Evolutionary conservation across 2,113 vertebrate species (phyloP).

Genomic region (Condylura cristata): DNA sequence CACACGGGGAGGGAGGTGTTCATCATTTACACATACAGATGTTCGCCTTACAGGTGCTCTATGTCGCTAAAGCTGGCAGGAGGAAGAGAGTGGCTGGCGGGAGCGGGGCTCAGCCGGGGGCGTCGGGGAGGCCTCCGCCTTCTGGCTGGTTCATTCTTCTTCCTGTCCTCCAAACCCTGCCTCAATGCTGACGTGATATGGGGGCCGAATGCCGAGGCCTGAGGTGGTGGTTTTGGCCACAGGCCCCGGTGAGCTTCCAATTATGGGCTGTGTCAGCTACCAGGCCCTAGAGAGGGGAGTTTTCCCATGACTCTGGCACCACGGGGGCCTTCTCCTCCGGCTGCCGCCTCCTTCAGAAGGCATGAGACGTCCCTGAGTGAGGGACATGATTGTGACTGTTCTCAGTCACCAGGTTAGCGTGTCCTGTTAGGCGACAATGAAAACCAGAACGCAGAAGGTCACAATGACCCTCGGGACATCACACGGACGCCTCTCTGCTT

Average conservation of each 20-base stretch:
- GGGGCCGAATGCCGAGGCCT: neutral
- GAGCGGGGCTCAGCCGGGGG: too few species aligned
- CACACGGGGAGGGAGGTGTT: neutral
- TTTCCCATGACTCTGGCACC: neutral
- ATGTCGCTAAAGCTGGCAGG: neutral
- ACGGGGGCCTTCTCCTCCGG: neutral
- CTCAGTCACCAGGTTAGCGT: neutral
- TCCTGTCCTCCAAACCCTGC: neutral
- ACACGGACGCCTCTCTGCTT: neutral
- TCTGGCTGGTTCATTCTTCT: neutral
- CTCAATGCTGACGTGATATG: neutral
- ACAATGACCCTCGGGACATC: accelerated
- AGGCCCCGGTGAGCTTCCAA: neutral
- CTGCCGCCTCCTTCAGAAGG: too few species aligned
- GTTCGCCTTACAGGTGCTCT: neutral
- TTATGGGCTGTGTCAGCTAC: neutral
- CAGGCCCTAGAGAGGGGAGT: neutral
- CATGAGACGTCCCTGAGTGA: too few species aligned
- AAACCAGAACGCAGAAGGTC: neutral
- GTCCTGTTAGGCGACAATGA: neutral
- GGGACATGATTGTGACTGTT: neutral
- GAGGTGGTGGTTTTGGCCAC: neutral
- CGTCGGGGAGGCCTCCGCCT: too few species aligned
- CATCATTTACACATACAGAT: neutral
- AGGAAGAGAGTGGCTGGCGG: too few species aligned